phyloP scores from a whole-genome alignment of 2,113 vertebrate genomes.

The Alexandromys fortis region DNA sequence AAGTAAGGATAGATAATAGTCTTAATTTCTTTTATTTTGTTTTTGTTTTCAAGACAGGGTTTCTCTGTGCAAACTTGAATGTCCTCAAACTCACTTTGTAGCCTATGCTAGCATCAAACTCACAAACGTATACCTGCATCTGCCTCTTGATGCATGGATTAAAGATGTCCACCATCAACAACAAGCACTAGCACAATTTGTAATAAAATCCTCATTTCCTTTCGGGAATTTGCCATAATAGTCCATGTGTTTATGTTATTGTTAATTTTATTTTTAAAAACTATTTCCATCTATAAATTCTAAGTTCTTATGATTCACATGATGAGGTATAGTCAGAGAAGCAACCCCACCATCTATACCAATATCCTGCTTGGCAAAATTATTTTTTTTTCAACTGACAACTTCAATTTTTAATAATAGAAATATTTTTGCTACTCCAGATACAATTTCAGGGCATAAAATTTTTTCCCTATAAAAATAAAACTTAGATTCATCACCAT shows the following conservation, averaged over 20 bases:
- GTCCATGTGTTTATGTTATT: no score
- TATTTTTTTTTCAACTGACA: conserved; percentile 63
- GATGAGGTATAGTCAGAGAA: background rate
- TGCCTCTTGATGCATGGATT: background rate
- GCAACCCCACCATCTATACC: background rate
- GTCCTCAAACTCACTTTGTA: background rate
- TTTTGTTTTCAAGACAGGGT: background rate
- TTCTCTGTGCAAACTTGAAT: background rate
- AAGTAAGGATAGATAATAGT: background rate
- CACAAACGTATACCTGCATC: background rate
- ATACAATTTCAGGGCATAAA: conserved; percentile 83
- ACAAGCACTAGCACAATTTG: background rate
- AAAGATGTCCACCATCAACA: background rate
- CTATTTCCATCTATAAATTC: background rate
- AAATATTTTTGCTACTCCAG: conserved; percentile 84
- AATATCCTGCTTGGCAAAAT: background rate
- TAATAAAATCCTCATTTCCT: background rate
- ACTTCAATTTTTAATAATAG: conserved; percentile 91
- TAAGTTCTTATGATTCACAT: background rate
- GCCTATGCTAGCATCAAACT: no score
- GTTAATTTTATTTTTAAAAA: background rate
- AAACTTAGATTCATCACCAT: conserved; percentile 84
- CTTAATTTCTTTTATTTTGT: background rate
- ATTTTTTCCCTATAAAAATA: conserved; percentile 78
- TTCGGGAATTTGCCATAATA: background rate